Conservation (phyloP, 2,888 invertebrate species). For the Pollenia angustigena region DNA sequence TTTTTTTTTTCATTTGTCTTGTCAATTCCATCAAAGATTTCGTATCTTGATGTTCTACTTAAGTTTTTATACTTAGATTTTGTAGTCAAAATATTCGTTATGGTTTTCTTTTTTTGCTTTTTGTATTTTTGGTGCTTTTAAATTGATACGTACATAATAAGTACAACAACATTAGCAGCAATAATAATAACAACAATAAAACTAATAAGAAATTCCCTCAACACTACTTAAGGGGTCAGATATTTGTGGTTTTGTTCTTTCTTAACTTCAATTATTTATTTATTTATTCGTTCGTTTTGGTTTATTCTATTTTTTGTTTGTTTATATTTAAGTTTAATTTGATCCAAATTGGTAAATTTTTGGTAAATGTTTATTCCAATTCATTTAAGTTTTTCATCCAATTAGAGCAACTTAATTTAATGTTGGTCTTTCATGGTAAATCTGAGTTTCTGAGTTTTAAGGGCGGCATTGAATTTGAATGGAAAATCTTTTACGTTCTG, state of each 20-base stretch:
- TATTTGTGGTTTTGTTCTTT: slow-evolving; percentile 60
- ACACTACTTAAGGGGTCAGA: slow-evolving; percentile 73
- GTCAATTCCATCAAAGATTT: slow-evolving; percentile 31
- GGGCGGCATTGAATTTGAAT: neutral
- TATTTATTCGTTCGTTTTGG: slow-evolving; percentile 14
- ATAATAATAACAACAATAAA: slow-evolving; percentile 36
- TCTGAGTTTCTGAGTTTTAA: neutral
- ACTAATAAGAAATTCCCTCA: slow-evolving; percentile 69
- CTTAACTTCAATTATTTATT: slow-evolving; percentile 4
- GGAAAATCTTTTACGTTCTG: no score
- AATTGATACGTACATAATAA: slow-evolving; percentile 24
- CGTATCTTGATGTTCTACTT: slow-evolving; percentile 72
- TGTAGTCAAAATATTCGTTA: slow-evolving; percentile 72
- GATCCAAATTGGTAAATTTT: slow-evolving; percentile 37
- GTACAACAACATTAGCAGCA: slow-evolving; percentile 25
- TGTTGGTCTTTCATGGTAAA: neutral
- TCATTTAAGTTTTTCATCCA: slow-evolving; percentile 49
- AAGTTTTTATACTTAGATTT: slow-evolving; percentile 47
- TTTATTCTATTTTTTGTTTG: neutral
- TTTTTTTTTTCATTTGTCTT: slow-evolving; percentile 24
- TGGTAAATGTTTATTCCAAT: slow-evolving; percentile 48
- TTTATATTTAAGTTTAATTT: slow-evolving; percentile 45
- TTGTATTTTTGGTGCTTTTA: slow-evolving; percentile 39
- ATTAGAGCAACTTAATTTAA: slow-evolving; percentile 55
- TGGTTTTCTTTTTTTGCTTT: slow-evolving; percentile 46